A percentile compares a stretch with the other conserved stretches of the same genome.
phyloP scores from a whole-genome alignment of 1,140 invertebrate genomes.

The Orussus abietinus region DNA sequence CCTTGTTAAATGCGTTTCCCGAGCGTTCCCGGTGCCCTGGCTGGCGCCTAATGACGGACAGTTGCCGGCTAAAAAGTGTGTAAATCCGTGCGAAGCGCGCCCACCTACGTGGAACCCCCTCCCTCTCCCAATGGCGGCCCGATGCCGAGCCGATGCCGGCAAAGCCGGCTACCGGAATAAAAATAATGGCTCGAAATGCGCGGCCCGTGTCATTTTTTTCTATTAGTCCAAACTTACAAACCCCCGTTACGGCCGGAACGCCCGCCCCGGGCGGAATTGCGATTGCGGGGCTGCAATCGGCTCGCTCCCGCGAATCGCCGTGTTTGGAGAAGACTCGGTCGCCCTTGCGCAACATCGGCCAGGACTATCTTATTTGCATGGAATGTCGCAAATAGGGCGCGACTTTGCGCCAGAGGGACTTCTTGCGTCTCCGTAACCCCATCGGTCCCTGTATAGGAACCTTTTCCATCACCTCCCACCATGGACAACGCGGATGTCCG shows the following conservation, averaged over 20 bases:
- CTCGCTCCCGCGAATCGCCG: too few relatives aligned
- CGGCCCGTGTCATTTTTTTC: slow-evolving; percentile 38
- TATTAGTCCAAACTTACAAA: slow-evolving; percentile 45
- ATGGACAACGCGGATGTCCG: too few relatives aligned
- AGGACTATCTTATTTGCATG: too few relatives aligned
- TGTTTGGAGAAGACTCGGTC: too few relatives aligned
- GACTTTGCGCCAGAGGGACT: too few relatives aligned
- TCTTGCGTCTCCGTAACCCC: too few relatives aligned
- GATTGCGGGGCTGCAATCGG: too few relatives aligned
- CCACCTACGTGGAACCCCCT: slow-evolving; percentile 12
- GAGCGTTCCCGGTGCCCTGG: slow-evolving; percentile 20
- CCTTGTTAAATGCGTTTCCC: slow-evolving; percentile 54
- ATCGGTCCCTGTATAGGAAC: too few relatives aligned
- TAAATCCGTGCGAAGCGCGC: slow-evolving; percentile 34
- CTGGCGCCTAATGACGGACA: slow-evolving; percentile 51
- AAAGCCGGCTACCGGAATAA: slow-evolving; percentile 47
- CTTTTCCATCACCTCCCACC: too few relatives aligned
- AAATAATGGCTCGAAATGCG: slow-evolving; percentile 47
- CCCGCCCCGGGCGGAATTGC: too few relatives aligned
- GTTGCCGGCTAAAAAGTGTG: slow-evolving; percentile 47
- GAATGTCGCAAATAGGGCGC: too few relatives aligned
- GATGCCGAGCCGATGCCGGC: slow-evolving; percentile 21
- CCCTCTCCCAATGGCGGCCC: background rate
- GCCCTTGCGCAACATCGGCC: too few relatives aligned
- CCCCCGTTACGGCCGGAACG: slow-evolving; percentile 38